A percentile compares a stretch with the other conserved stretches of the same genome.
phyloP scores from a whole-genome alignment of 2,797 vertebrate genomes.

The Enteromius viviparus region DNA sequence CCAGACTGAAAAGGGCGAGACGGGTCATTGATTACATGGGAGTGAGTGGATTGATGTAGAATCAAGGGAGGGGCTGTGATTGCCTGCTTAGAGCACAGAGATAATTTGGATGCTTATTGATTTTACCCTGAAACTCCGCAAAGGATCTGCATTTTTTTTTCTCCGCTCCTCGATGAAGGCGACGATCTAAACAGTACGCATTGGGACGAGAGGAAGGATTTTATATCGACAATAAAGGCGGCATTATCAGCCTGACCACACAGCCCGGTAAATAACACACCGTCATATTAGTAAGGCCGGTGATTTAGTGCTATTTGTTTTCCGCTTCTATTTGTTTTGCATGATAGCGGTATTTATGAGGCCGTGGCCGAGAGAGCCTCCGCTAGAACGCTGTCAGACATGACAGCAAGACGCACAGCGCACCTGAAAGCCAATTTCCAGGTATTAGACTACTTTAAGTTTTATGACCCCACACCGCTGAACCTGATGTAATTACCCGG shows the following conservation, averaged over 20 bases:
- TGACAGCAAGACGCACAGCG: slow-evolving; percentile 73
- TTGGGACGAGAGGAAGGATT: slow-evolving; percentile 49
- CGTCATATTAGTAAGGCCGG: slow-evolving; percentile 65
- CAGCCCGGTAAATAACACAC: slow-evolving; percentile 69
- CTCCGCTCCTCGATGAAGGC: slow-evolving; percentile 22
- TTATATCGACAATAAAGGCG: slow-evolving; percentile 74
- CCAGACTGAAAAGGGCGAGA: slow-evolving; percentile 46
- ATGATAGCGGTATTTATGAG: slow-evolving; percentile 77
- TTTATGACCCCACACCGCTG: slow-evolving; percentile 80
- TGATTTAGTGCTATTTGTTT: slow-evolving; percentile 83
- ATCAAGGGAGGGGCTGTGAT: slow-evolving; percentile 46
- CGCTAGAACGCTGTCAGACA: slow-evolving; percentile 68
- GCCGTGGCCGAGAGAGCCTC: slow-evolving; percentile 51
- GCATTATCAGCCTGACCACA: slow-evolving; percentile 74
- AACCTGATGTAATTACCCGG: slow-evolving; percentile 83
- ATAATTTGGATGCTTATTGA: slow-evolving; percentile 72
- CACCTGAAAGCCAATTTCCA: slow-evolving; percentile 79
- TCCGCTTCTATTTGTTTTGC: slow-evolving; percentile 75
- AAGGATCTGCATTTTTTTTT: slow-evolving; percentile 31
- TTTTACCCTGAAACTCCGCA: slow-evolving; percentile 50
- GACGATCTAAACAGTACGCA: background rate
- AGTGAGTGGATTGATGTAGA: slow-evolving; percentile 23
- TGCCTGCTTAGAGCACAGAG: slow-evolving; percentile 68
- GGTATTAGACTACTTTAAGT: slow-evolving; percentile 82
- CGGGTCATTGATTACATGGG: slow-evolving; percentile 37